Evolutionary conservation across 2,888 invertebrate genomes (phyloP), one percentile per base, ranked within the genome.

Genomic region (Habroteleia sp.): DNA sequence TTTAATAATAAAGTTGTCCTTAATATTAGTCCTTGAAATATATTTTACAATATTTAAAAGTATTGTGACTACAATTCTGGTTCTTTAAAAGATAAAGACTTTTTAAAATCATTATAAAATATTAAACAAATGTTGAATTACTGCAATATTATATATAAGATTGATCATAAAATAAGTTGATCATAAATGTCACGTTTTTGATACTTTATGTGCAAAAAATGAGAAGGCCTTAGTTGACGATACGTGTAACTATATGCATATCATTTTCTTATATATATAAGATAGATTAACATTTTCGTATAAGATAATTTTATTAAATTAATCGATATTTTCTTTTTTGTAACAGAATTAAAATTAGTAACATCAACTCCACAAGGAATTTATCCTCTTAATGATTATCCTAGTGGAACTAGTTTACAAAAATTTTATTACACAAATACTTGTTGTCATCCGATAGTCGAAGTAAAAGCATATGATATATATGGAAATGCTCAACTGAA

Each of bases 381-480:
- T 20, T 89, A 91, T 41, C 91, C 94, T 79, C 91, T 91, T 20
- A 89, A 90, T 31, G 91, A 90, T 17, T 95, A 93, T 83, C 91
- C 92, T 20, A 82, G 93, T 0, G 95, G 95, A 0, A 92, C 93
- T 0, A 92, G 93, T 20, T 91, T 92, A 23, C 91, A 95, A 0
- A 89, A 89, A 7, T 93, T 93, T 0, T 91, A 91, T 1, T 95
- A 94, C 84, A 90, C 92, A 10, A 92, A 93, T 0, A 93, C 92
- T 0, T 96, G 95, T 84, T 96, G 95, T 84, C 90, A 92, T 3
- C 92, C 93, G 0, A 90, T 92, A 46, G 90, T 94, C 0, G 89
- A 93, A 27, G 87, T 95, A 2, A 92, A 91, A 0, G 94, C 94
- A 0, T 91, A 91, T 5, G 95, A 95, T 84, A 88, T 93, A 0